These are phyloP conservation scores for Gymnocephalus cernua DNA, from an alignment of 2,113 vertebrate species.

Conservation along the genomic window DNA sequence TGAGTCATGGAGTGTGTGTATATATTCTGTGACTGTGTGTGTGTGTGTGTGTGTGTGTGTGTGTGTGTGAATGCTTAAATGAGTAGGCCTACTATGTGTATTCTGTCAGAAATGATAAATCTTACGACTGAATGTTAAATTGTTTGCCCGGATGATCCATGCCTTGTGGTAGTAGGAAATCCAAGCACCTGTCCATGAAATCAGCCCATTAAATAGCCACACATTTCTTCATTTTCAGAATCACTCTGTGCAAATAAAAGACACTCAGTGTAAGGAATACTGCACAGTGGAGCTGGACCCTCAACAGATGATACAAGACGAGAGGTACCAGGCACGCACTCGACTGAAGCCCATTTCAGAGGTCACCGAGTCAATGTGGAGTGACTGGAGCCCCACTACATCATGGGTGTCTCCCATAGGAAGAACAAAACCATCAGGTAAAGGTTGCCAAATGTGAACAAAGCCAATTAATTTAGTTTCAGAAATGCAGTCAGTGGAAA, in stretches of 20 bases:
- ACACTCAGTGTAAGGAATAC: rapidly evolving
- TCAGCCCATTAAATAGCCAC: not conserved
- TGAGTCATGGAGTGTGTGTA: constrained; percentile 65
- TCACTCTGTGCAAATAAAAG: rapidly evolving
- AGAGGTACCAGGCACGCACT: constrained; percentile 47
- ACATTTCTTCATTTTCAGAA: constrained; percentile 27
- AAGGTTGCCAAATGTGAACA: not conserved
- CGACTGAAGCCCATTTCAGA: rapidly evolving
- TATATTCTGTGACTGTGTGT: not conserved
- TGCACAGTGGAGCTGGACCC: not conserved
- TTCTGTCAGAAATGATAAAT: not conserved
- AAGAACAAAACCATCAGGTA: not conserved
- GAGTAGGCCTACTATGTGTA: not conserved
- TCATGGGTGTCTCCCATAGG: constrained; percentile 59
- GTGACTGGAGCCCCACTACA: constrained; percentile 72
- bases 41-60: not conserved
- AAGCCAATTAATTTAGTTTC: not conserved
- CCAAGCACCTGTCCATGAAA: no score
- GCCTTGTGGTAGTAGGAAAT: not conserved
- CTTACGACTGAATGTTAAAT: not conserved
- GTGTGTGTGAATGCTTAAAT: not conserved
- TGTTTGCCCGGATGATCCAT: not conserved
- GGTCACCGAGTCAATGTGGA: not conserved
- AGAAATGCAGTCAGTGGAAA: not conserved
- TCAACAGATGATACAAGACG: not conserved